Percentiles rank a stretch among this genome's conserved stretches.
Evolutionary conservation across 1,140 invertebrate species (phyloP).

Genomic region (Formica selysi): DNA sequence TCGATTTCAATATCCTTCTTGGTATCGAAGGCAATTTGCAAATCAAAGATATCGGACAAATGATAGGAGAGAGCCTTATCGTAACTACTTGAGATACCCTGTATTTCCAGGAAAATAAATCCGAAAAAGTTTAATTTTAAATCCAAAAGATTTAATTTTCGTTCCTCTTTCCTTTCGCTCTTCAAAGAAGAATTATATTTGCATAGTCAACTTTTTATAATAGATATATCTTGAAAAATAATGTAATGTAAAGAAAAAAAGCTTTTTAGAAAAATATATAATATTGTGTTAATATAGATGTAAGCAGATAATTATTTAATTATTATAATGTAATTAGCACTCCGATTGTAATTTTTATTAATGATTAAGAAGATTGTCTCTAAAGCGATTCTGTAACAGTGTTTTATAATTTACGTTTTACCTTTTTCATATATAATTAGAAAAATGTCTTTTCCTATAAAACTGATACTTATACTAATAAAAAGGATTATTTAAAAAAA

Average conservation of each 20-base stretch:
- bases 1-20: not conserved
- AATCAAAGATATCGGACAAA: conserved; percentile 22
- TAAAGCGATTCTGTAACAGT: not conserved
- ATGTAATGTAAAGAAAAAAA: not conserved
- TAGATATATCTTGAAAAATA: not conserved
- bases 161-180: not conserved
- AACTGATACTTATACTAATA: not conserved
- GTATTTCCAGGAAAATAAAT: conserved; percentile 74
- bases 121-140: not conserved
- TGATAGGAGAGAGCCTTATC: conserved; percentile 1
- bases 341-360: not conserved
- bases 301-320: not conserved
- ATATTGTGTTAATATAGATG: not conserved
- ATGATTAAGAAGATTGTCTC: not conserved
- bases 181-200: conserved; percentile 5
- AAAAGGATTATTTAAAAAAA: not conserved
- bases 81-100: conserved; percentile 62
- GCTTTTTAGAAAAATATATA: not conserved
- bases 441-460: not conserved
- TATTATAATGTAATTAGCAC: not conserved
- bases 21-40: conserved; percentile 21
- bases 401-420: not conserved
- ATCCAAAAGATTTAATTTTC: not conserved
- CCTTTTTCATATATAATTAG: no score
- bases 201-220: not conserved